Evolutionary conservation across 1,140 invertebrate genomes (phyloP), one percentile per base, ranked within the genome.

Genomic region (Riptortus pedestris): DNA sequence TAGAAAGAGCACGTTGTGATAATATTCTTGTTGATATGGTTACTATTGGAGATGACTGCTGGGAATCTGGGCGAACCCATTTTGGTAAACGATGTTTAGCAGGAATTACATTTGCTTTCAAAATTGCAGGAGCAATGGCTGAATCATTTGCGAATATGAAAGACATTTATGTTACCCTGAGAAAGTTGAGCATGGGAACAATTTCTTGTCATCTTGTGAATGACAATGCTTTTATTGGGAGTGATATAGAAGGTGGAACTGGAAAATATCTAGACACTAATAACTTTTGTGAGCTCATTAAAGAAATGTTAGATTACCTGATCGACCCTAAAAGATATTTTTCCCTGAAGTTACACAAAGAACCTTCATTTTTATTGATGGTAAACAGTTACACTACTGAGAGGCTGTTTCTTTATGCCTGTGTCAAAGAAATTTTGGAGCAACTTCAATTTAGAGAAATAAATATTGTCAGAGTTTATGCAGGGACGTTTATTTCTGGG

Each of bases 61-160:
- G 22, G 5, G 52, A 57, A 26, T 57, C 52, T 26, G 27, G 22
- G 3, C n/a, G 27, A 16, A 14, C n/a, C 4, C 22, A 14, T 18
- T 27, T 57, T 57, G 52, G 52, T 22, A 26, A 26, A 14, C 22
- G 52, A 5, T 26, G 52, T 16, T 26, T 57, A 1, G 52, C 28
- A 11, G 52, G 52, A 12, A 57, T 57, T 3, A n/a, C 24, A 2
- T 26, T 57, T 26, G 24, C 28, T 16, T 57, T 9, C 16, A 57
- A 57, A 24, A 57, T 57, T 26, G 52, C 52, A 5, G 52, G 52
- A 57, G 52, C 52, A 5, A 57, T 57, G 52, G 52, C 52, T 5
- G 52, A 57, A 57, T 18, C 22, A 1, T n/a, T n/a, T 5, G 24
- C 16, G 5, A 27, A 29, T n/a, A 57, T 57, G 52, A 57, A 29